Conservation (phyloP, 53 echinoderm and acorn worm species). For the Echinometra lucunter region DNA sequence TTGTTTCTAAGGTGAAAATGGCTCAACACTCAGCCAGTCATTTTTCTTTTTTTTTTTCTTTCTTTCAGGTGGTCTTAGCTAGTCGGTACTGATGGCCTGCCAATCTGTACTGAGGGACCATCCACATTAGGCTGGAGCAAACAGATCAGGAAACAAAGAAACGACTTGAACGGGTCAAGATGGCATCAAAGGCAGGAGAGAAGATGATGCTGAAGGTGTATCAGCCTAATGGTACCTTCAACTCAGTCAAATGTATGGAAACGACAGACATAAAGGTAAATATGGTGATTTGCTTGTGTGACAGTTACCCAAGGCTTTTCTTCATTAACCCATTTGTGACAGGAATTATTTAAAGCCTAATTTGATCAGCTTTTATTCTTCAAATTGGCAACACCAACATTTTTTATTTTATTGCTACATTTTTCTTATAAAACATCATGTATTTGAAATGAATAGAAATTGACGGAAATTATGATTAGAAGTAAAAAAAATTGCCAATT, state of each 20-base stretch:
- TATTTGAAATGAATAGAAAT: no score
- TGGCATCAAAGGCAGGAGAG: conserved; percentile 85
- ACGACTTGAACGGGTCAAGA: conserved; percentile 11
- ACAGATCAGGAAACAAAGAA: not conserved
- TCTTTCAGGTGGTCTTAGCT: not conserved
- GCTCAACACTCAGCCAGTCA: not conserved
- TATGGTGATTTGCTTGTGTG: no score
- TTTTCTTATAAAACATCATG: no score
- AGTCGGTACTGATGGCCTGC: conserved; percentile 26
- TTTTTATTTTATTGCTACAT: no score
- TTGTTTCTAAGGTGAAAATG: no score
- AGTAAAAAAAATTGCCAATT: no score
- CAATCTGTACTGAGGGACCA: not conserved
- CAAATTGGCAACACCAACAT: no score
- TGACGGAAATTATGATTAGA: no score
- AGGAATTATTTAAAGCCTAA: no score
- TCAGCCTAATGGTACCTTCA: conserved; percentile 97
- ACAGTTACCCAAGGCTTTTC: no score
- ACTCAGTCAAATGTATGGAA: conserved; percentile 98
- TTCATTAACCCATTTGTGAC: no score
- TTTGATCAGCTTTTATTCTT: no score
- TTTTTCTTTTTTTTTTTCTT: not conserved
- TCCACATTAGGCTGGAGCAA: conserved; percentile 18
- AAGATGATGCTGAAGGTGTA: conserved; percentile 93
- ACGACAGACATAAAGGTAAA: conserved; percentile 96